These are phyloP conservation scores for Anoplius nigerrimus DNA, from an alignment of 2,888 invertebrate genomes.

Conservation along the genomic window DNA sequence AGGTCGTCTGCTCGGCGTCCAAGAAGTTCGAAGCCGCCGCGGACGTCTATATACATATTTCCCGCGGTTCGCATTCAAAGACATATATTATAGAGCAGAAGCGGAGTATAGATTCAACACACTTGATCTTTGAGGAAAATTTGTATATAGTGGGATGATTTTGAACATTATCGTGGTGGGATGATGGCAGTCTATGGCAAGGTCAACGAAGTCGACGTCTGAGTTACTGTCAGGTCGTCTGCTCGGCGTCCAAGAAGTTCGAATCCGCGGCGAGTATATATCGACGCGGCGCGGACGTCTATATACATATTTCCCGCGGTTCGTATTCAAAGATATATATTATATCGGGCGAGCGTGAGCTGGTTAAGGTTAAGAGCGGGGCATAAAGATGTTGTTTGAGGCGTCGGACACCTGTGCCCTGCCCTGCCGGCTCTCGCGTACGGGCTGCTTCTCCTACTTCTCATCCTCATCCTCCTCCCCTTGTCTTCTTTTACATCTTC, in stretches of 20 bases:
- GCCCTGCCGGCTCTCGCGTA: constrained; percentile 55
- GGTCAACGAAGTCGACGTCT: too few species aligned
- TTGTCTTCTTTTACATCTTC: constrained; percentile 3
- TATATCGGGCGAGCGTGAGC: constrained; percentile 51
- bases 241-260: too few species aligned
- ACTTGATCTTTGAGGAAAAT: too few species aligned
- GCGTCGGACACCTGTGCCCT: constrained; percentile 71
- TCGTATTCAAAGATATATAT: constrained; percentile 55
- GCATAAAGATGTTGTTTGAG: constrained; percentile 72
- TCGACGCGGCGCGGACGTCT: neutral
- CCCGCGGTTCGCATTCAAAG: constrained; percentile 19
- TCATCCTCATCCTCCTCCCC: constrained; percentile 20
- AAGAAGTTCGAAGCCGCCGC: too few species aligned
- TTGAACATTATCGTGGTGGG: too few species aligned
- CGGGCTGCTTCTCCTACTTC: constrained; percentile 39
- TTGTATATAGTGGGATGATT: too few species aligned
- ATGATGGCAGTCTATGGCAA: too few species aligned
- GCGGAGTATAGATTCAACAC: too few species aligned
- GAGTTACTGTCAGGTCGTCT: too few species aligned
- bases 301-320: constrained; percentile 16
- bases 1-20: too few species aligned
- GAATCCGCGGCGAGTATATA: too few species aligned
- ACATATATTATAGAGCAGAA: constrained; percentile 45
- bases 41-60: neutral
- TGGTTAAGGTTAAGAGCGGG: constrained; percentile 61